Evolutionary conservation across 2,797 vertebrate species (phyloP).

Genomic region (Pseudochirops corinnae): DNA sequence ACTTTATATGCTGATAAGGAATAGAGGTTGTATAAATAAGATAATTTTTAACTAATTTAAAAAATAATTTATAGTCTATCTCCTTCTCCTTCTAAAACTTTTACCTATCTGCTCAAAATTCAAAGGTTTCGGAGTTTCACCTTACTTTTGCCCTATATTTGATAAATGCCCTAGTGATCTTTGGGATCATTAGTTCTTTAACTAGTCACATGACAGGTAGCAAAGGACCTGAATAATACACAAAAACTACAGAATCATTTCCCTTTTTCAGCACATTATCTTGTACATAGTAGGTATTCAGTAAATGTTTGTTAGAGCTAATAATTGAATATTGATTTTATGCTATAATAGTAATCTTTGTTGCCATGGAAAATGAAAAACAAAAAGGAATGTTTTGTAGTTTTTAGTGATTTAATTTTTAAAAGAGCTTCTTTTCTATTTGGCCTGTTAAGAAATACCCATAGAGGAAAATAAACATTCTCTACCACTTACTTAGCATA

Average conservation of each 20-base stretch:
- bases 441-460: background rate
- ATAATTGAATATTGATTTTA: conserved; percentile 35
- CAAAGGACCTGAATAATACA: background rate
- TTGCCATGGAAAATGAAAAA: background rate
- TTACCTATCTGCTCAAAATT: conserved; percentile 9
- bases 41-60: conserved; percentile 8
- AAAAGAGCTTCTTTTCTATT: conserved; percentile 6
- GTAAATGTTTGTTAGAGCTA: background rate
- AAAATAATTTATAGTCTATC: conserved; percentile 39
- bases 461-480: conserved; percentile 42
- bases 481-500: conserved; percentile 15
- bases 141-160: background rate
- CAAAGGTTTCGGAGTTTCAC: conserved; percentile 38
- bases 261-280: background rate
- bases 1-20: conserved; percentile 51
- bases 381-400: conserved; percentile 1
- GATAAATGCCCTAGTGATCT: background rate
- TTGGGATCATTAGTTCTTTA: background rate
- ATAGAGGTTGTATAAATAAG: conserved; percentile 29
- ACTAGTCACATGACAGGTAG: conserved; percentile 7
- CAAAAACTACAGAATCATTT: conserved; percentile 7
- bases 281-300: background rate
- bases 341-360: background rate
- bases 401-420: conserved; percentile 36
- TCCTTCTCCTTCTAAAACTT: conserved; percentile 26